These are phyloP conservation scores for Drosophila siamana DNA, from an alignment of 2,888 invertebrate species.

Conservation along the genomic window DNA sequence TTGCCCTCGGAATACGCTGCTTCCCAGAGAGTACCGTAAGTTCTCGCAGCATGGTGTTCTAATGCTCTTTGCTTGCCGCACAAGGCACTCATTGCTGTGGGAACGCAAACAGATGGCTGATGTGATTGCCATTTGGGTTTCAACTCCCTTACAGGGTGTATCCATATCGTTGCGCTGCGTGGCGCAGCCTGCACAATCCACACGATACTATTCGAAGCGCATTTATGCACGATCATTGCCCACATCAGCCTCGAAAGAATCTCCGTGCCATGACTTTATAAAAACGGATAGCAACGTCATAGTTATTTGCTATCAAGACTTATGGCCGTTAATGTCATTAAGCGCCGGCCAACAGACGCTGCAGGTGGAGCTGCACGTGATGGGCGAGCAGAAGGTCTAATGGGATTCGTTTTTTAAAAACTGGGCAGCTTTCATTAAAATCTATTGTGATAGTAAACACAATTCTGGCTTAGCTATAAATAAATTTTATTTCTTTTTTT, in stretches of 20 bases:
- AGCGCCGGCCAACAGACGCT: conserved; percentile 39
- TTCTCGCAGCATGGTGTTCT: conserved; percentile 61
- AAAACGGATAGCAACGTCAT: conserved; percentile 60
- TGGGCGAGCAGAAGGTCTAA: conserved; percentile 47
- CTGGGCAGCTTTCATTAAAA: neutral
- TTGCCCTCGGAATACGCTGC: conserved; percentile 54
- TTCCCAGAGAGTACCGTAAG: conserved; percentile 52
- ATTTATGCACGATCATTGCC: conserved; percentile 42
- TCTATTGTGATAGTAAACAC: neutral
- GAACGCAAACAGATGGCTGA: conserved; percentile 43
- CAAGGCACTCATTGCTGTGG: conserved; percentile 59
- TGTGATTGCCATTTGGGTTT: conserved; percentile 56
- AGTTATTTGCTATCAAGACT: conserved; percentile 54
- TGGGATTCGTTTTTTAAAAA: conserved; percentile 5
- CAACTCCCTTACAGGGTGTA: conserved; percentile 52
- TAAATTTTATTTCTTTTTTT: conserved; percentile 23
- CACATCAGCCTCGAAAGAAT: neutral
- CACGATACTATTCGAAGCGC: conserved; percentile 49
- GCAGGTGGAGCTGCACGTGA: conserved; percentile 53
- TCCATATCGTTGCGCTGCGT: conserved; percentile 55
- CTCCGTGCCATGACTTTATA: conserved; percentile 56
- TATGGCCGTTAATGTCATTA: conserved; percentile 30
- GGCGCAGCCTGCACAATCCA: conserved; percentile 43
- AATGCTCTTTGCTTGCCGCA: conserved; percentile 66
- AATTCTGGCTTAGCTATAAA: conserved; percentile 37